Evolutionary conservation across 2,797 vertebrate species (phyloP).

Genomic region (Acrossocheilus fasciatus): DNA sequence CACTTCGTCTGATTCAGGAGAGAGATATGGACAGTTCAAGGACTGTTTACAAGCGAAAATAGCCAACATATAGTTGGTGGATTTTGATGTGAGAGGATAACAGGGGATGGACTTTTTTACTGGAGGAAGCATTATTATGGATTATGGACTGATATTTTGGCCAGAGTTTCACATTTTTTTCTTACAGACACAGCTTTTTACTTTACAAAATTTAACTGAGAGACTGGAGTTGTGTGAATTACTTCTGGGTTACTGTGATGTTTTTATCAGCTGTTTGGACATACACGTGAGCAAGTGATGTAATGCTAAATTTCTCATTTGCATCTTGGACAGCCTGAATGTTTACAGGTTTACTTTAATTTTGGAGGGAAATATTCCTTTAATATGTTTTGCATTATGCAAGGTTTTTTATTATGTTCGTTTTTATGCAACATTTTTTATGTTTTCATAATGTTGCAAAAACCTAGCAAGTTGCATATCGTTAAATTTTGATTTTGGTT

Average conservation of each 20-base stretch:
- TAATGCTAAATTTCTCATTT: background rate
- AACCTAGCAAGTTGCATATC: background rate
- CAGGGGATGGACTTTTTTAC: background rate
- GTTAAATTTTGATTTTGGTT: background rate
- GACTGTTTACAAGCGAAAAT: too few species aligned
- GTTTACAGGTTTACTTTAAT: background rate
- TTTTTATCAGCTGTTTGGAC: background rate
- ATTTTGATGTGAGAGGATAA: too few species aligned
- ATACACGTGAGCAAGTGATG: background rate
- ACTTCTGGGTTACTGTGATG: background rate
- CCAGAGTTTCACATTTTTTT: fast-evolving
- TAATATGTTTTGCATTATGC: background rate
- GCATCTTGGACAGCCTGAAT: background rate
- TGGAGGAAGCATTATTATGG: too few species aligned
- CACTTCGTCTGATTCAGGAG: background rate
- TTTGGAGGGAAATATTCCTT: background rate
- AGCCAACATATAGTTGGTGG: too few species aligned
- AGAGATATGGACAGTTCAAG: too few species aligned
- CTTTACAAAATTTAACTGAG: background rate
- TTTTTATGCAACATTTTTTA: background rate
- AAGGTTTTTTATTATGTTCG: background rate
- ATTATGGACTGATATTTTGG: too few species aligned
- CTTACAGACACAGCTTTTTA: background rate
- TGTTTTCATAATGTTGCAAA: background rate
- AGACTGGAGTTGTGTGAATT: background rate